Base-by-base conservation (phyloP, 2,113 vertebrate genomes). In the Trichomycterus rosablanca region DNA sequence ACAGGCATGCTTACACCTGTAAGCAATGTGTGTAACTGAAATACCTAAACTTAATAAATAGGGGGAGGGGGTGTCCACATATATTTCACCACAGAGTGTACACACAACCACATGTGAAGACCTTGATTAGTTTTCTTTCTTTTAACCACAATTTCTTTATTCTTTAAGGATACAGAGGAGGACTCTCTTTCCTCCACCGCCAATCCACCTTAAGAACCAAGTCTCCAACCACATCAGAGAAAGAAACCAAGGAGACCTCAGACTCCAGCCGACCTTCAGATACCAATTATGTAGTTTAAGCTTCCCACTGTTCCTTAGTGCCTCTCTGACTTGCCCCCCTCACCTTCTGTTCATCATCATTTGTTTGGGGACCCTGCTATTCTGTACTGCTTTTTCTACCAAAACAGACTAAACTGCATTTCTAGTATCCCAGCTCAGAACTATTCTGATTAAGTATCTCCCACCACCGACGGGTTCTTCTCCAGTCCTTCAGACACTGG, bases 201-300 rank as follows among this genome's bases (percentile, higher is more conserved):
- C 83, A 85, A 61, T 74, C 86, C 51, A 76, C 81, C 81, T 63
- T 79, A 79, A 83, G 81, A 72, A 81, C 84, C 59, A 81, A 85
- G 79, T 83, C 87, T 71, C 86, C 83, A 74, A 78, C 78, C 6
- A 82, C 87, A 71, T 85, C 74, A 0, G 83, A 76, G 5, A 91
- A 88, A 81, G 84, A 81, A 77, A 61, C 77, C 0, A 83, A 88
- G 72, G 88, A 88, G 62, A 75, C n/a, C 30, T 80, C 69, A 1
- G 76, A 80, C 39, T 32, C 45, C 32, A 58, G 32, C 42, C 74
- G 61, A 23, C 86, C 85, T 64, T 87, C 88, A 44, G 92, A 94
- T 80, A 89, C 89, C 82, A 94, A 94, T 89, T 93, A 94, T 44
- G 83, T 92, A 77, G 90, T 90, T 88, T 94, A 89, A 92, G 60